phyloP scores from a whole-genome alignment of 2,797 vertebrate genomes.

The Chelonia mydas region DNA sequence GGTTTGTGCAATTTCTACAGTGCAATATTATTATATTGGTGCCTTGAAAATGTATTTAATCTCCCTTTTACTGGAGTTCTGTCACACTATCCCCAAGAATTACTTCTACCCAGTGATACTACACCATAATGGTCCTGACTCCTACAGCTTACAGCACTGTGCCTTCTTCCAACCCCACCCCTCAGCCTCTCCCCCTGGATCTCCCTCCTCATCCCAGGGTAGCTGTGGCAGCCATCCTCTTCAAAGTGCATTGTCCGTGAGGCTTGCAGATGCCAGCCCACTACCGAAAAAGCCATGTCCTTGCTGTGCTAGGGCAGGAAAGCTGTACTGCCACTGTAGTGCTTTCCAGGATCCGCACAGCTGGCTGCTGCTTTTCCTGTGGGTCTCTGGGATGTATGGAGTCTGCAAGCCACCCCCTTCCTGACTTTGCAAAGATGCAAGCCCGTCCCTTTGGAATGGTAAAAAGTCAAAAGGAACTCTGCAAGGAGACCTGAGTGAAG shows the following conservation, averaged over 20 bases:
- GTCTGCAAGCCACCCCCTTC: neutral
- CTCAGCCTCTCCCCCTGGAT: neutral
- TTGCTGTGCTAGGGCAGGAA: neutral
- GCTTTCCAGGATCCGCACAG: neutral
- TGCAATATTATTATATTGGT: neutral
- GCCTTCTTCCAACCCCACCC: neutral
- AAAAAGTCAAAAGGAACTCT: neutral
- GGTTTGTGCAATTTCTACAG: neutral
- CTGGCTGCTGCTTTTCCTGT: neutral
- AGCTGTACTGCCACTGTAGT: neutral
- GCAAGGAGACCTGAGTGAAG: neutral
- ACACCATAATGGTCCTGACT: neutral
- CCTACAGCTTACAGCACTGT: neutral
- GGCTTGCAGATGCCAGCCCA: neutral
- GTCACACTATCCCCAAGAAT: neutral
- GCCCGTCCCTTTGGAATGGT: neutral
- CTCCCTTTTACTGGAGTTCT: constrained; percentile 35
- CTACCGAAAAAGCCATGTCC: neutral
- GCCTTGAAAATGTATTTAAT: constrained; percentile 58
- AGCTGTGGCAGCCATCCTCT: neutral
- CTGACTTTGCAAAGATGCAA: neutral
- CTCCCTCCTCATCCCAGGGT: neutral
- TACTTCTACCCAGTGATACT: neutral
- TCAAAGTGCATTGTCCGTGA: rapidly evolving
- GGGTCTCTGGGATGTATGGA: neutral